Conservation (phyloP, 2,113 vertebrate genomes). For the Barbus barbus region DNA sequence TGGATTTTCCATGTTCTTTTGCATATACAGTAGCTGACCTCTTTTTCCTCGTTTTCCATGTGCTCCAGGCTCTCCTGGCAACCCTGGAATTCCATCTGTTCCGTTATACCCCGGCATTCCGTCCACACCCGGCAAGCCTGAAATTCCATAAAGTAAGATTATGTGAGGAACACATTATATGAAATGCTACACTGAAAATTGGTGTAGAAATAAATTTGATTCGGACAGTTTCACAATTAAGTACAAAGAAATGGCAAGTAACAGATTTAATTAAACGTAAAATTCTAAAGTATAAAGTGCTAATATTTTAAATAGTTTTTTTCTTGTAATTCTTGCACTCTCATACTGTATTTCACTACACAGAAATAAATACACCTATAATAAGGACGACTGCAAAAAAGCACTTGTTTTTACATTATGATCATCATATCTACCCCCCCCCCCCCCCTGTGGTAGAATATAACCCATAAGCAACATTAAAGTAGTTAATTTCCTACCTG, state of each 20-base stretch:
- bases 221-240: neutral
- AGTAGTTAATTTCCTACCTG: slow-evolving; percentile 74
- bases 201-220: too few species aligned
- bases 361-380: neutral
- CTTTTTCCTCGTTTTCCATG: slow-evolving; percentile 86
- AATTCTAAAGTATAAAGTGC: neutral
- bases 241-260: neutral
- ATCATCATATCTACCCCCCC: too few species aligned
- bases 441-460: neutral
- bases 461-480: neutral
- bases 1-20: neutral
- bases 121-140: slow-evolving; percentile 82
- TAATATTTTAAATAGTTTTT: too few species aligned
- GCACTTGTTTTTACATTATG: neutral
- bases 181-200: neutral
- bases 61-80: slow-evolving; percentile 77
- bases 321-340: neutral
- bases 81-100: slow-evolving; percentile 84
- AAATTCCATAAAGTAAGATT: slow-evolving; percentile 31
- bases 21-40: slow-evolving; percentile 69
- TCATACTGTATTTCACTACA: neutral
- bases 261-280: too few species aligned
- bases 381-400: neutral
- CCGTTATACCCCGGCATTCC: slow-evolving; percentile 87
- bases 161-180: neutral